These are phyloP conservation scores for Sitodiplosis mosellana DNA, from an alignment of 1,140 invertebrate genomes.

Conservation along the genomic window DNA sequence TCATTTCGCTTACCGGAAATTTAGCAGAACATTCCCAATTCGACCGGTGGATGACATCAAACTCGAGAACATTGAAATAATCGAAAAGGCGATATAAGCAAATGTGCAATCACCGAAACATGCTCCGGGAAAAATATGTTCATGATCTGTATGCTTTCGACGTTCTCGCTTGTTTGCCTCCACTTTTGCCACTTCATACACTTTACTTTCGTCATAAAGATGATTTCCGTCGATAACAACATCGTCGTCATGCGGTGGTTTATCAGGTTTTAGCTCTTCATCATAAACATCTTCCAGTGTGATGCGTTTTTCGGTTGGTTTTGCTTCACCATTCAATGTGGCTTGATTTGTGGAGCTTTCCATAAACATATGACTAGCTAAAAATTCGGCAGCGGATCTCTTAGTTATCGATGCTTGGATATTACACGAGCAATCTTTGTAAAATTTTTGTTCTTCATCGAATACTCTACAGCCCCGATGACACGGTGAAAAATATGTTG, in stretches of 20 bases:
- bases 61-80: conserved; percentile 27
- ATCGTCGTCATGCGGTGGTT: no score
- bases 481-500: conserved; percentile 40
- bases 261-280: no score
- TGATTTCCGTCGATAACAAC: no score
- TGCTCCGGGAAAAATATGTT: conserved; percentile 27
- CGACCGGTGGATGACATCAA: conserved; percentile 36
- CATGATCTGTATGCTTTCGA: no score
- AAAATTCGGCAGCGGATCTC: neutral
- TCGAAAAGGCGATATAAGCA: conserved; percentile 26
- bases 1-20: conserved; percentile 30
- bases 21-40: conserved; percentile 40
- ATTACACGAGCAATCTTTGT: neutral
- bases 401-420: neutral
- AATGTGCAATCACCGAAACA: conserved; percentile 31
- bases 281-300: no score
- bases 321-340: no score
- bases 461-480: conserved; percentile 34
- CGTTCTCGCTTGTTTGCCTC: no score
- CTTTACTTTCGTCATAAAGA: no score
- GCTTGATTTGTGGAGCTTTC: no score
- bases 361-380: no score
- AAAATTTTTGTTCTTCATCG: neutral
- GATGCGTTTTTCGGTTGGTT: no score
- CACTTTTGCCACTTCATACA: no score